A percentile compares a stretch with the other conserved stretches of the same genome.
Conservation (phyloP, 2,113 vertebrate species). For the Erythrocebus patas region DNA sequence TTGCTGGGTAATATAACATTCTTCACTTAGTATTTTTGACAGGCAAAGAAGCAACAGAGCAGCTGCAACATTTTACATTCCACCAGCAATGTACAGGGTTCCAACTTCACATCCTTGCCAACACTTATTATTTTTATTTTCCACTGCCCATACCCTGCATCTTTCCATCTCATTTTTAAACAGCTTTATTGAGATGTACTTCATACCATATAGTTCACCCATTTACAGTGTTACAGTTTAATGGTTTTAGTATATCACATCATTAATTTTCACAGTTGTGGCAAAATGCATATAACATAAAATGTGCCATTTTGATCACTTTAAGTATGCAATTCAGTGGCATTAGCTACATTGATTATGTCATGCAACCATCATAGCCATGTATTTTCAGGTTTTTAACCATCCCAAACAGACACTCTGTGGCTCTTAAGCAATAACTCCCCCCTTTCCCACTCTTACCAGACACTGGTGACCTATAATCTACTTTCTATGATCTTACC, state of each 20-base stretch:
- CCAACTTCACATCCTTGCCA: not conserved
- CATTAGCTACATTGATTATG: not conserved
- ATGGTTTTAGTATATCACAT: not conserved
- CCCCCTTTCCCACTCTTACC: not conserved
- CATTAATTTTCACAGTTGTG: not conserved
- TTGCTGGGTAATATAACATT: not conserved
- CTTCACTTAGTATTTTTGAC: not conserved
- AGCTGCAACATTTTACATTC: not conserved
- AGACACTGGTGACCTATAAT: not conserved
- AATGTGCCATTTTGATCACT: not conserved
- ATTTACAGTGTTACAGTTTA: not conserved
- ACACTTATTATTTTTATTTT: not conserved
- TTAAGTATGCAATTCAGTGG: not conserved
- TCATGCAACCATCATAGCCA: not conserved
- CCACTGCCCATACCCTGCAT: not conserved
- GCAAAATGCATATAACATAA: not conserved
- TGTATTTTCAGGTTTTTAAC: not conserved
- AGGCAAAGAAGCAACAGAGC: too few relatives aligned
- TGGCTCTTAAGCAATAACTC: not conserved
- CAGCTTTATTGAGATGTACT: not conserved
- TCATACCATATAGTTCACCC: not conserved
- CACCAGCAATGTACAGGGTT: not conserved
- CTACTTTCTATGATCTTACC: not conserved
- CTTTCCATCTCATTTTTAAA: not conserved
- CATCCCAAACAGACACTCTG: not conserved